Evolutionary conservation across 2,888 invertebrate species (phyloP).

Genomic region (Halictus ligatus): DNA sequence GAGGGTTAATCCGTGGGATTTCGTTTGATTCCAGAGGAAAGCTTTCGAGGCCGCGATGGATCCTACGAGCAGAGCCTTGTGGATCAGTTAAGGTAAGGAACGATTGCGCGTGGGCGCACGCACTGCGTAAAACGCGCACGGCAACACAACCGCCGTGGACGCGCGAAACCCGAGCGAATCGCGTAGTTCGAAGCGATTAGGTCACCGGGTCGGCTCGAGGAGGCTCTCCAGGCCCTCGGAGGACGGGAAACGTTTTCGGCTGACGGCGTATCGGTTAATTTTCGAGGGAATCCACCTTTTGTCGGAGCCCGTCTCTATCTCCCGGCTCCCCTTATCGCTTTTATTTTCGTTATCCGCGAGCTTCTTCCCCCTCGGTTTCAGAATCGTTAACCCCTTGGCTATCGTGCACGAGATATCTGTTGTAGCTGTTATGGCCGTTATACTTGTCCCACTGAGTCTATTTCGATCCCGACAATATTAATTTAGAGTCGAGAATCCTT

Average conservation of each 20-base stretch:
- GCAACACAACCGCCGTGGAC: not conserved
- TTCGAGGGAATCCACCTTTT: slow-evolving; percentile 39
- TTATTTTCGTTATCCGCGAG: not conserved
- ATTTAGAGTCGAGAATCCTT: too few relatives aligned
- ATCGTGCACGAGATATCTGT: not conserved
- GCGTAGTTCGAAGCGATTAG: slow-evolving; percentile 55
- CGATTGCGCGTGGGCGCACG: not conserved
- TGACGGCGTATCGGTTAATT: slow-evolving; percentile 41
- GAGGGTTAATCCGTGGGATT: slow-evolving; percentile 9
- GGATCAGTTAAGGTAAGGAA: slow-evolving; percentile 75
- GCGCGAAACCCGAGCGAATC: not conserved
- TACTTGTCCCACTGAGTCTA: not conserved
- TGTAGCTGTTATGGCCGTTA: not conserved
- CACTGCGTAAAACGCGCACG: not conserved
- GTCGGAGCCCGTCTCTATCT: slow-evolving; percentile 9
- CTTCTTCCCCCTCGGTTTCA: not conserved
- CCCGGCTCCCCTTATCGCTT: not conserved
- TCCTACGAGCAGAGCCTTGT: slow-evolving; percentile 67
- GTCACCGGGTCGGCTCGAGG: slow-evolving; percentile 73
- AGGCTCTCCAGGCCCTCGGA: not conserved
- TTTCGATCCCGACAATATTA: too few relatives aligned
- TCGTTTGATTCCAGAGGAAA: slow-evolving; percentile 62
- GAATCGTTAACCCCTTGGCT: not conserved
- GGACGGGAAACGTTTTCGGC: not conserved
- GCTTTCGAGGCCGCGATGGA: slow-evolving; percentile 67